phyloP scores from a whole-genome alignment of 2,797 vertebrate species.

The Craterocephalus amniculus region DNA sequence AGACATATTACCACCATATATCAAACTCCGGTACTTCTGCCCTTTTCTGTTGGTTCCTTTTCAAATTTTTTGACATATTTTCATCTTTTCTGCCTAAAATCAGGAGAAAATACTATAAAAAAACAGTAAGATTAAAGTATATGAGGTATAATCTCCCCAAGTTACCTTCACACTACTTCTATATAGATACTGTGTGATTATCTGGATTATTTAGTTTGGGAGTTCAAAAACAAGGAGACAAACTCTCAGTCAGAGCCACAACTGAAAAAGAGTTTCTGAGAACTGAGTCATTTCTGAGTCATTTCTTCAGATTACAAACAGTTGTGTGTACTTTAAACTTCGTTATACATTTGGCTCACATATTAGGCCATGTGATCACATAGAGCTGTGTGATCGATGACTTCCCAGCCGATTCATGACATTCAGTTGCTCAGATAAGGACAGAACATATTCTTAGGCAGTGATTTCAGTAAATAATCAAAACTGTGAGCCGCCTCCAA shows the following conservation, averaged over 20 bases:
- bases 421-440: conserved; percentile 27
- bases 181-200: too few relatives aligned
- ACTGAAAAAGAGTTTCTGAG: neutral
- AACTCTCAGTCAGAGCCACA: neutral
- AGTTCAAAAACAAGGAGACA: neutral
- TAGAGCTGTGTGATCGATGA: conserved; percentile 18
- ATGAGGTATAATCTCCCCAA: too few relatives aligned
- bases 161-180: too few relatives aligned
- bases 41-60: conserved; percentile 12
- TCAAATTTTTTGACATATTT: conserved; percentile 14
- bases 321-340: neutral
- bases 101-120: too few relatives aligned
- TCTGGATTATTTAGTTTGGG: neutral
- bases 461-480: neutral
- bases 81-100: neutral
- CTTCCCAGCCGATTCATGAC: conserved; percentile 16
- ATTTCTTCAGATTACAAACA: neutral
- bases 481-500: too few relatives aligned
- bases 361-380: conserved; percentile 6
- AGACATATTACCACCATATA: too few relatives aligned
- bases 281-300: neutral
- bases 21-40: neutral
- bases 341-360: neutral
- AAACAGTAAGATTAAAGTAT: too few relatives aligned
- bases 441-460: conserved; percentile 14